These are phyloP conservation scores for Crossaster papposus DNA, from an alignment of 53 echinoderm and acorn worm genomes.

Conservation along the genomic window DNA sequence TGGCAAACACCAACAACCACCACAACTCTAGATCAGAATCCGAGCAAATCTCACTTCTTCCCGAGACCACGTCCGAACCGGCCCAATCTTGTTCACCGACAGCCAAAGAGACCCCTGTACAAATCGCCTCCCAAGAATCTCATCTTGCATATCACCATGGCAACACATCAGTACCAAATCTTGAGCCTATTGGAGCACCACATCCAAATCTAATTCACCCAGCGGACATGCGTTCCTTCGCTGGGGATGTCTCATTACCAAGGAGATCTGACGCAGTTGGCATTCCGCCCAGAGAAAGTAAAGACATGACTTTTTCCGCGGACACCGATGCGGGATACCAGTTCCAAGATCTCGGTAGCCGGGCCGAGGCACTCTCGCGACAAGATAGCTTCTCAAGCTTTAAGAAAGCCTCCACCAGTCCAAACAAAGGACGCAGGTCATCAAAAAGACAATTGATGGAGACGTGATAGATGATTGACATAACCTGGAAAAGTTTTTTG, in stretches of 20 bases:
- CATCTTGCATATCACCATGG: background rate
- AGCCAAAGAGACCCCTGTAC: background rate
- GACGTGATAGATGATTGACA: background rate
- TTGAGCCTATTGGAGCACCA: background rate
- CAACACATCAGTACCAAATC: background rate
- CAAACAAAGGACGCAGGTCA: slow-evolving; percentile 27
- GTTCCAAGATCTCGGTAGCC: slow-evolving; percentile 66
- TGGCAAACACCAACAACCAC: slow-evolving; percentile 26
- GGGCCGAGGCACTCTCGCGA: slow-evolving; percentile 66
- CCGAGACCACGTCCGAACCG: background rate
- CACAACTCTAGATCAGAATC: background rate
- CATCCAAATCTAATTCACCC: background rate
- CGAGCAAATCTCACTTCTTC: background rate
- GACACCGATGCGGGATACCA: slow-evolving; percentile 21
- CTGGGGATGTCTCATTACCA: background rate
- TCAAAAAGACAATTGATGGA: slow-evolving; percentile 3
- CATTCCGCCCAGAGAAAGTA: background rate
- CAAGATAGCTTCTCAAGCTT: slow-evolving; percentile 67
- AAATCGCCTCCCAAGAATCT: background rate
- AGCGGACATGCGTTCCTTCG: background rate
- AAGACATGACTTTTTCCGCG: background rate
- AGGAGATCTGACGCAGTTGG: background rate
- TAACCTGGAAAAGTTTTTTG: background rate
- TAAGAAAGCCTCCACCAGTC: slow-evolving; percentile 24
- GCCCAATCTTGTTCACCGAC: background rate